phyloP scores from a whole-genome alignment of 1,140 invertebrate species.

The Trigoniulus corallinus region DNA sequence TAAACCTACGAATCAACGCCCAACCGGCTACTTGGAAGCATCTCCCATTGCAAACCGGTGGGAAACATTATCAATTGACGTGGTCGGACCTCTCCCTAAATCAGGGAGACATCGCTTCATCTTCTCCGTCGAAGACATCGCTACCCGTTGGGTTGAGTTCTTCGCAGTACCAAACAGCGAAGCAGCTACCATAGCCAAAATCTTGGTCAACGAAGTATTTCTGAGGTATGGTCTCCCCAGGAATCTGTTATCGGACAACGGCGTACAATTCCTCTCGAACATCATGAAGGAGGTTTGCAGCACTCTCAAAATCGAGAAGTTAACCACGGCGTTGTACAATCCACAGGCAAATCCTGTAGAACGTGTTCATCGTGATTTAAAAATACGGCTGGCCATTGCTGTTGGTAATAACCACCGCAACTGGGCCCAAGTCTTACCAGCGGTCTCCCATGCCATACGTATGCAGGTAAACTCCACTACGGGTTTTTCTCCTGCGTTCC shows the following conservation, averaged over 20 bases:
- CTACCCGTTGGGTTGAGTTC: constrained; percentile 2
- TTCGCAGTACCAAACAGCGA: background rate
- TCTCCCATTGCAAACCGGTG: background rate
- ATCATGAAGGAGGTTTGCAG: background rate
- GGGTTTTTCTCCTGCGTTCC: background rate
- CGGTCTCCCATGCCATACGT: background rate
- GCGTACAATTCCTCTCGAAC: constrained; percentile 3
- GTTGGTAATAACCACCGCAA: background rate
- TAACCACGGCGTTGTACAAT: constrained; percentile 1
- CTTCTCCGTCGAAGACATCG: constrained; percentile 1
- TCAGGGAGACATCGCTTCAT: background rate
- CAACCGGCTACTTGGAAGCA: background rate
- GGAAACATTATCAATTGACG: background rate
- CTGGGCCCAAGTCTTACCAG: constrained; percentile 1
- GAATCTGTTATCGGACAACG: constrained; percentile 4
- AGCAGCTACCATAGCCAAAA: constrained; percentile 2
- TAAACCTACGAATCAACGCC: background rate
- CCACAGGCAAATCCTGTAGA: constrained; percentile 7
- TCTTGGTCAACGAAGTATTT: constrained; percentile 7
- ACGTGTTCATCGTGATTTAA: constrained; percentile 4
- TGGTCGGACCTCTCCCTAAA: constrained; percentile 2
- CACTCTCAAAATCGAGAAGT: background rate
- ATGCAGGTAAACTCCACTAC: background rate
- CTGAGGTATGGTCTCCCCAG: background rate
- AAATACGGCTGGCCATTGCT: background rate